Evolutionary conservation across 2,888 invertebrate species (phyloP).

Genomic region (Bombyx huttoni): DNA sequence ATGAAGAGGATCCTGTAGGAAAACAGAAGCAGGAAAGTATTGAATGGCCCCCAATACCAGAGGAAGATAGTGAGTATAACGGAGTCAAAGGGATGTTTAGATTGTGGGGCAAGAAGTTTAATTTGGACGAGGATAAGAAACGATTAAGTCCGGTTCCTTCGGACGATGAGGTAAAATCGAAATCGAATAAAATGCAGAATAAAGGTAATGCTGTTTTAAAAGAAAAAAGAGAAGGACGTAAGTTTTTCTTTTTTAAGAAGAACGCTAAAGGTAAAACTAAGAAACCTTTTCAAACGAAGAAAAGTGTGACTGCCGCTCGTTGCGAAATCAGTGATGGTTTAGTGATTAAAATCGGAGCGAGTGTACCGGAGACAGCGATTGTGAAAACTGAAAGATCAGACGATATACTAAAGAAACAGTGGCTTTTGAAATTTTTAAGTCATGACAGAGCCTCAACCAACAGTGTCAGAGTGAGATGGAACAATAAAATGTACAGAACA

Average conservation of each 20-base stretch:
- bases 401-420: slow-evolving; percentile 27
- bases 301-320: slow-evolving; percentile 39
- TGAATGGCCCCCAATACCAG: slow-evolving; percentile 17
- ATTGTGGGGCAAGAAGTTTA: slow-evolving; percentile 47
- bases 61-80: slow-evolving; percentile 28
- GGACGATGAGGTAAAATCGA: slow-evolving; percentile 9
- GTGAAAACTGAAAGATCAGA: slow-evolving; percentile 16
- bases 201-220: slow-evolving; percentile 8
- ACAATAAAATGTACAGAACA: slow-evolving; percentile 37
- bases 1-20: no score
- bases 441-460: slow-evolving; percentile 32
- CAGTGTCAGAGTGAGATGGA: slow-evolving; percentile 47
- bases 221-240: slow-evolving; percentile 28
- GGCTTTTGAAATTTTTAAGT: slow-evolving; percentile 37
- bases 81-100: slow-evolving; percentile 50
- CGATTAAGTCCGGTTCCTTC: slow-evolving; percentile 14
- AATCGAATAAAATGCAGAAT: slow-evolving; percentile 11
- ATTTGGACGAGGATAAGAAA: slow-evolving; percentile 33
- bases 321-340: slow-evolving; percentile 48
- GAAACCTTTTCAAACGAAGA: slow-evolving; percentile 25
- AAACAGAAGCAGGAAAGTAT: slow-evolving; percentile 14
- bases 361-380: slow-evolving; percentile 8
- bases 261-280: slow-evolving; percentile 18
- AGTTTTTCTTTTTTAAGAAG: slow-evolving; percentile 47
- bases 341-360: slow-evolving; percentile 27